A percentile compares a stretch with the other conserved stretches of the same genome.
phyloP scores from a whole-genome alignment of 1,140 invertebrate species.

The Colletes latitarsis region DNA sequence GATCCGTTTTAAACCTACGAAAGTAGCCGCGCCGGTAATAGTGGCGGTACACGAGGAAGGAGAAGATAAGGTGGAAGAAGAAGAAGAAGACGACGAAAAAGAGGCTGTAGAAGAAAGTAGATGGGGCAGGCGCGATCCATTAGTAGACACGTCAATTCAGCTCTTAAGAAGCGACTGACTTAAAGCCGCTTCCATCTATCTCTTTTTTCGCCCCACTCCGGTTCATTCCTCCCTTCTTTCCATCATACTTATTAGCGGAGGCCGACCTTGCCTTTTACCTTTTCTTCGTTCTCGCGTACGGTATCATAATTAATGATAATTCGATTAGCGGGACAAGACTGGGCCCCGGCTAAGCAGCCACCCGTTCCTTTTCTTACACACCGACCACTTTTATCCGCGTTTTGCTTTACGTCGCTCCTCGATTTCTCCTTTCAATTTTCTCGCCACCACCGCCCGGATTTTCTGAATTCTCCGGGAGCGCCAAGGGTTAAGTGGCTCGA shows the following conservation, averaged over 20 bases:
- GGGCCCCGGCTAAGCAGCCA: slow-evolving; percentile 55
- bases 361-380: slow-evolving; percentile 33
- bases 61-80: slow-evolving; percentile 24
- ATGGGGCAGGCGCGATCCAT: slow-evolving; percentile 77
- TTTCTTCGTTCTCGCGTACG: slow-evolving; percentile 48
- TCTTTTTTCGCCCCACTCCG: slow-evolving; percentile 52
- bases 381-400: not conserved
- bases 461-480: not conserved
- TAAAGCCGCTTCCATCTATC: slow-evolving; percentile 73
- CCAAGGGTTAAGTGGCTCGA: not conserved
- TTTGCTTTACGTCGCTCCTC: slow-evolving; percentile 18
- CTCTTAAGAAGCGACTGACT: slow-evolving; percentile 78
- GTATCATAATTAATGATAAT: slow-evolving; percentile 77
- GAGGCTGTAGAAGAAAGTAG: slow-evolving; percentile 59
- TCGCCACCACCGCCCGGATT: slow-evolving; percentile 16
- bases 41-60: slow-evolving; percentile 27
- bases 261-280: slow-evolving; percentile 54
- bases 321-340: slow-evolving; percentile 77
- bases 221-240: slow-evolving; percentile 28
- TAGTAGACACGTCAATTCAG: slow-evolving; percentile 81
- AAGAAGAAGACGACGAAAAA: slow-evolving; percentile 45
- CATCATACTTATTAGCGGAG: slow-evolving; percentile 66
- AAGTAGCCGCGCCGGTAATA: slow-evolving; percentile 60
- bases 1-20: slow-evolving; percentile 62
- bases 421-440: slow-evolving; percentile 18